Evolutionary conservation across 92 coral and sea anemone genomes (phyloP), one percentile per base, ranked within the genome.

Genomic region (Bergia sp.): DNA sequence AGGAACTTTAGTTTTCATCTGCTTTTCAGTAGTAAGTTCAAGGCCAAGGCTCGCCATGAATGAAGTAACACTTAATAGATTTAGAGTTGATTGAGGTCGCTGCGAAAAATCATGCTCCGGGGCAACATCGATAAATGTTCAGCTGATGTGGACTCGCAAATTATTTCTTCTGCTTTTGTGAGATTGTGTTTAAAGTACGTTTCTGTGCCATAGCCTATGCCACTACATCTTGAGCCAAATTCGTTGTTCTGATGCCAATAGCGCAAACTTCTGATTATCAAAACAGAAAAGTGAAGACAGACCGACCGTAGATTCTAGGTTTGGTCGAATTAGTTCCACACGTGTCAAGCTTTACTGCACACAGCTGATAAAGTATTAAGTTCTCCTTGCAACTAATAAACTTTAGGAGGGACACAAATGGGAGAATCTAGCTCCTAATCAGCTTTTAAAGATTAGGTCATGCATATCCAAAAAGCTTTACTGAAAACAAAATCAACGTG

Each of bases 401-500:
- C 37, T 29, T 44, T 29, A 45, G 23, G 5, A 5, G 38, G 20
- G 29, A 15, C 20, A 69, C 43, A 4, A 44, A 36, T 7, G 50
- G 87, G 78, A 71, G 87, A 84, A 71, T 67, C 20, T 84, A 36
- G 67, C 3, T 13, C 5, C 39, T 84, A 29, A 84, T 71, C 87
- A 84, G 64, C 43, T 9, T 45, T 23, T 12, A 67, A 16, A 11
- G 42, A 71, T 84, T 23, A 71, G 77, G 78, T 72, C 79, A 84
- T 45, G 87, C 79, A 69, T 84, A 45, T 71, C 87, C 7, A 43
- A 71, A 50, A 50, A 12, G 8, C 40, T 20, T 2, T 37, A 84
- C 7, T 84, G 66, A 23, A 84, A 69, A 84, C 87, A 84, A 84
- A 84, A 72, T 44, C 87, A 71, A 84, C 87, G 66, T 84, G 87